These are phyloP conservation scores for Pangasius macronema DNA, from an alignment of 2,797 vertebrate species.

Conservation along the genomic window DNA sequence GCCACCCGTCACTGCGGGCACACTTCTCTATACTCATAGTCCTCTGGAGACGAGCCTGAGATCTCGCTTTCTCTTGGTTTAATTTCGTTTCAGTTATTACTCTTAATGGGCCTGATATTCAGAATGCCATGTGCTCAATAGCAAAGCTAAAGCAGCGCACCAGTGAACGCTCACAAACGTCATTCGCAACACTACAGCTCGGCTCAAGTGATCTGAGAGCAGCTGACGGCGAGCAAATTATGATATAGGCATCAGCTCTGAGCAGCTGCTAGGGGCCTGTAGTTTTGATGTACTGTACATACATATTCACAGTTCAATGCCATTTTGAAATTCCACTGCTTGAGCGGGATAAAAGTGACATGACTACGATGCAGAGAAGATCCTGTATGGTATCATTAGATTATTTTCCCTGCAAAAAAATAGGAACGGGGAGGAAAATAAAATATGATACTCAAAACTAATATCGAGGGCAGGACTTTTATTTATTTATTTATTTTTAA, in stretches of 20 bases:
- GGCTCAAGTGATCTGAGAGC: not conserved
- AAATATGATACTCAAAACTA: not conserved
- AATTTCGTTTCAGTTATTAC: constrained; percentile 1
- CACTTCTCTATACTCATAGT: constrained; percentile 41
- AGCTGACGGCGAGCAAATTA: not conserved
- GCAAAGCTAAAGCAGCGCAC: not conserved
- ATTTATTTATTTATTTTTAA: not conserved
- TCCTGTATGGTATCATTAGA: not conserved
- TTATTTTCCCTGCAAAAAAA: not conserved
- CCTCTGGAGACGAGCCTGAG: constrained; percentile 18
- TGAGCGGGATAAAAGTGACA: not conserved
- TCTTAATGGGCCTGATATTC: not conserved
- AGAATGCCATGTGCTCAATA: not conserved
- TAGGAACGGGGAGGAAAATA: not conserved
- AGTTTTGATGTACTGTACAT: not conserved
- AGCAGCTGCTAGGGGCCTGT: not conserved
- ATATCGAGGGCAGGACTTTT: not conserved
- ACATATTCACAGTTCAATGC: not conserved
- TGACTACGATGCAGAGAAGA: not conserved
- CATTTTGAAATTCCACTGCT: not conserved
- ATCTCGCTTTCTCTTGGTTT: constrained; percentile 12
- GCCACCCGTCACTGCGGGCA: constrained; percentile 52
- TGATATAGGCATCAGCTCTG: not conserved
- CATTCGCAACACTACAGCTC: not conserved
- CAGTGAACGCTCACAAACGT: not conserved